phyloP scores from a whole-genome alignment of 2,797 vertebrate genomes.

The Jordanella pulchra region DNA sequence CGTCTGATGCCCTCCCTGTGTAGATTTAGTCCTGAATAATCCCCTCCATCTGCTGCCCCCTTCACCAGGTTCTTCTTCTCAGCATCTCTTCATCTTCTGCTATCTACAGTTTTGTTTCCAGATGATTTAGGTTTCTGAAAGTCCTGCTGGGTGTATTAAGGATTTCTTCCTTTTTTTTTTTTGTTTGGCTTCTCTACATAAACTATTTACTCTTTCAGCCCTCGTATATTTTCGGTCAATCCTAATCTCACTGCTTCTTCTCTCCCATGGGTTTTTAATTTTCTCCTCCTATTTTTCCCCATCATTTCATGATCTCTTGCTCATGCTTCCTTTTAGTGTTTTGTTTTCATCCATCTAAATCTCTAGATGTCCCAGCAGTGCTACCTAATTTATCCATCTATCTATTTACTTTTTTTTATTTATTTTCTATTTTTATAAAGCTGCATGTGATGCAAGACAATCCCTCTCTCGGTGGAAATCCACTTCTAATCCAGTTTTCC shows the following conservation, averaged over 20 bases:
- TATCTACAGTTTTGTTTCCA: constrained; percentile 36
- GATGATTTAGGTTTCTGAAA: constrained; percentile 18
- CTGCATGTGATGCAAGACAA: background rate
- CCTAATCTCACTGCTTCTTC: constrained; percentile 25
- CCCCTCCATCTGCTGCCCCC: constrained; percentile 83
- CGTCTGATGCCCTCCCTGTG: constrained; percentile 72
- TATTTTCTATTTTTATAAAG: constrained; percentile 6
- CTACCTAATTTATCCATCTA: constrained; percentile 13
- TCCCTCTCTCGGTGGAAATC: constrained; percentile 27
- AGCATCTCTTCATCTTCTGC: constrained; percentile 55
- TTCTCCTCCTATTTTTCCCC: constrained; percentile 1
- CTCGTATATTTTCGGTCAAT: constrained; percentile 18
- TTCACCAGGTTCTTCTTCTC: constrained; percentile 66
- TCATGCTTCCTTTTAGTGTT: constrained; percentile 24
- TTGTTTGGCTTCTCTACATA: constrained; percentile 8
- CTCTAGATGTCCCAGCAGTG: constrained; percentile 16
- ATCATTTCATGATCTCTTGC: constrained; percentile 16
- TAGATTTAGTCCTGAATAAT: constrained; percentile 83
- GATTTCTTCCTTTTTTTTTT: background rate
- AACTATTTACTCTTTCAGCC: constrained; percentile 11
- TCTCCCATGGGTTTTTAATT: constrained; percentile 35
- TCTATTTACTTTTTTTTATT: constrained; percentile 26
- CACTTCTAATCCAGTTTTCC: constrained; percentile 57
- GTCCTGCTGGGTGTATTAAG: constrained; percentile 3
- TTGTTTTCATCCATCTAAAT: constrained; percentile 23